A percentile compares a stretch with the other conserved stretches of the same genome.
Conservation (phyloP, 2,888 invertebrate genomes). For the Nyleta sp. region DNA sequence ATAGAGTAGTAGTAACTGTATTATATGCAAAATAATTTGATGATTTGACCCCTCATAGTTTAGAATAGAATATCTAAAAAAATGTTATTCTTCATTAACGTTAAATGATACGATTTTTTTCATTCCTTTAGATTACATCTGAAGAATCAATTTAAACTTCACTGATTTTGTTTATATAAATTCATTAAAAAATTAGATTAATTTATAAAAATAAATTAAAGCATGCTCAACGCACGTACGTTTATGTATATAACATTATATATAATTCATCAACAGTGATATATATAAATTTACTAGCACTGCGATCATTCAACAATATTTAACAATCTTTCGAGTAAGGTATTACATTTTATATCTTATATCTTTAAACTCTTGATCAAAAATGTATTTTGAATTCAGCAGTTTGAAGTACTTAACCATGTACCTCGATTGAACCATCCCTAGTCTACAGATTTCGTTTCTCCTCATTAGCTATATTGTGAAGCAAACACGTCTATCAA, state of each 20-base stretch:
- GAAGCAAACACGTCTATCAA: not conserved
- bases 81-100: no score
- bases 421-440: not conserved
- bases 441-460: not conserved
- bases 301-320: conserved; percentile 13
- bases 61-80: no score
- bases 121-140: no score
- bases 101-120: no score
- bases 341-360: not conserved
- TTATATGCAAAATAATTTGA: no score
- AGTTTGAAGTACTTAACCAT: conserved; percentile 1
- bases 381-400: conserved; percentile 23
- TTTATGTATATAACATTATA: not conserved
- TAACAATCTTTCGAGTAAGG: not conserved
- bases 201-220: not conserved
- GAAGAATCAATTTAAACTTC: no score
- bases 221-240: no score
- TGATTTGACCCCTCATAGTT: no score
- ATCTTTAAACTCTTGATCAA: conserved; percentile 8
- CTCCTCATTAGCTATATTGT: not conserved
- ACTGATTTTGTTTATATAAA: no score
- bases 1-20: no score
- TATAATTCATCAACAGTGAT: not conserved
- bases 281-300: not conserved
- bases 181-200: no score